Evolutionary conservation across 1,140 invertebrate species (phyloP), one percentile per base, ranked within the genome.

Genomic region (Achatina immaculata): DNA sequence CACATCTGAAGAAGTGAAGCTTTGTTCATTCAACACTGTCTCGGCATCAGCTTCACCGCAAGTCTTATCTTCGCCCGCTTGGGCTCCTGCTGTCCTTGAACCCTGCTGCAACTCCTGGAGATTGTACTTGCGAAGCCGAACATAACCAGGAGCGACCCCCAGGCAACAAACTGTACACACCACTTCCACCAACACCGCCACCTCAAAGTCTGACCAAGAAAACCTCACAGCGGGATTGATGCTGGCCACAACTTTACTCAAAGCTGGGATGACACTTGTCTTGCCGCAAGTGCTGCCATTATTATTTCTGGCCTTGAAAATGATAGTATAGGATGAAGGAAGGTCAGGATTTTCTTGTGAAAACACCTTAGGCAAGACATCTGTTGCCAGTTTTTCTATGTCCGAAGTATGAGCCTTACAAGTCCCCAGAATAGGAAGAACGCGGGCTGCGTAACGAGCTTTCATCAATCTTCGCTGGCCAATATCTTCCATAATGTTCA

Each of bases 241-340:
- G 14, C 86, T 83, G 24, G 82, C 79, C 14, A 91, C 78, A 2
- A 86, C 68, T 19, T 86, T 75, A 24, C 81, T 84, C 31, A 91
- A 48, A 1, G 78, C 73, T 28, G 84, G 82, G 21, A 89, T 82
- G 4, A 90, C 76, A 71, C 94, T 92, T 62, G 94, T 94, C 81
- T 95, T 92, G 40, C 93, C 92, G 21, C 78, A 80, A 24, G 65
- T 71, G 34, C 96, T 91, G 83, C 92, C 94, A 85, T 94, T 95
- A 74, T 89, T 97, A 85, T 95, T 95, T 69, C 96, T 93, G 83
- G 94, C 94, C 89, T 96, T 97, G 85, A 95, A 95, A 31, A 95
- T 92, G 79, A 97, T 94, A 51, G 94, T 93, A 92, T 95, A 97
- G 38, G 94, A 95, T 81, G 93, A 94, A 31, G 94, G 92, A 76